Base-by-base conservation (phyloP, 2,113 vertebrate genomes). In the Equus przewalskii region DNA sequence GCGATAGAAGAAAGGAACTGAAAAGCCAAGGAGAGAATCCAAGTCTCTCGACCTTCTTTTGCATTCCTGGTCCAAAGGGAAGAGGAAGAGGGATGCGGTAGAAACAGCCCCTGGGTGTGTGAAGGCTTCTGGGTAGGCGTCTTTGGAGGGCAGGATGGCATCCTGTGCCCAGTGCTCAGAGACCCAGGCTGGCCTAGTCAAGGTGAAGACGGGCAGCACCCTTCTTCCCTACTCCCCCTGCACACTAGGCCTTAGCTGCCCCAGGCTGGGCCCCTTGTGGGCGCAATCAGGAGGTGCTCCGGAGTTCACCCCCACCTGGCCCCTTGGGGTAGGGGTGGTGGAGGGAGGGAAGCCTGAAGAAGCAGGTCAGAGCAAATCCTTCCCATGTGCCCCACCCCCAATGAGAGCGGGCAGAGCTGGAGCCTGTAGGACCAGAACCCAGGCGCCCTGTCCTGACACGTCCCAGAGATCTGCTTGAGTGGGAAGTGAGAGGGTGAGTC, bases 391-490 rank as follows among this genome's bases (percentile, higher is more conserved):
- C 97, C 97, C 98, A 97, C 89, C 97, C 84, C 97, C 97, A 92
- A 83, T 13, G 54, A 95, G 92, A 90, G 92, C 93, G 46, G 95
- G 97, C 94, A 96, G 94, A 96, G 73, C 33, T 3, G 0, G 85
- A 99, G 98, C 98, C 98, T 94, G 99, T 89, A 98, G 96, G 89
- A 99, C 99, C 98, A 98, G 99, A 98, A 98, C 84, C 16, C 16
- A 75, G 95, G 85, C 6, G 67, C 93, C 97, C 96, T 99, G 99
- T 98, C 98, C 95, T 0, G 2, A 90, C 99, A 92, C 58, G 98
- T 98, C 98, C 96, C 95, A 78, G 87, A 97, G 96, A 98, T 73
- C 94, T 97, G 94, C 97, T 91, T 73, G 89, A 96, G 95, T 97
- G 95, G 96, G 92, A 97, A 96, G 98, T 93, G 96, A 97, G 30